Conservation (phyloP, 2,888 invertebrate species). For the Lutraria lutraria region DNA sequence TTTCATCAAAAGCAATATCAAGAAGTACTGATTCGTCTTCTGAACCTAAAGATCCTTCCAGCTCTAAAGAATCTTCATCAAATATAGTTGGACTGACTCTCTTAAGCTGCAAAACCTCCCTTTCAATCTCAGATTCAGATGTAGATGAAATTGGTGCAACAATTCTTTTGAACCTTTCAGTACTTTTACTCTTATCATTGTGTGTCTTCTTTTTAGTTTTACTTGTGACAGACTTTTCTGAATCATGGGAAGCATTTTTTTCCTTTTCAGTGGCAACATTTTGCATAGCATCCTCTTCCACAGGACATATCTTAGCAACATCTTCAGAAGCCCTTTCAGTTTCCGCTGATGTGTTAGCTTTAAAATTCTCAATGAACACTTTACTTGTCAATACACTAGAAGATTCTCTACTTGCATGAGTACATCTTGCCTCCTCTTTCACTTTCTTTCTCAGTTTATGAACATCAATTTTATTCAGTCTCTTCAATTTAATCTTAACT, state of each 20-base stretch:
- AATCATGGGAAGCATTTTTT: background rate
- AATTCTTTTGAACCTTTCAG: conserved; percentile 18
- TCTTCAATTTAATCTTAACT: conserved; percentile 25
- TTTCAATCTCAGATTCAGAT: conserved; percentile 37
- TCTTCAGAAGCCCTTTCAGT: background rate
- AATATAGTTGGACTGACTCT: conserved; percentile 9
- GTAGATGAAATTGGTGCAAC: background rate
- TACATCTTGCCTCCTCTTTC: background rate
- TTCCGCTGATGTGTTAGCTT: background rate
- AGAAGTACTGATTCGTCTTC: conserved; percentile 4
- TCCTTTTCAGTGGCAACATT: background rate
- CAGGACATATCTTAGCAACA: background rate
- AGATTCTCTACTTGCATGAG: background rate
- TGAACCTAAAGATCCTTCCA: conserved; percentile 44
- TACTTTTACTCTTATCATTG: background rate
- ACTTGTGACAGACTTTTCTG: background rate
- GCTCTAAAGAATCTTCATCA: conserved; percentile 36
- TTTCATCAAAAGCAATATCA: background rate
- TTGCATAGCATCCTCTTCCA: background rate
- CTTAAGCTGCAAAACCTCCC: conserved; percentile 2
- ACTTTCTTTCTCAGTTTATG: background rate
- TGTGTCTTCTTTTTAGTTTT: conserved; percentile 1
- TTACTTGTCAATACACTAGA: background rate
- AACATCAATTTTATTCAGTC: conserved; percentile 12
- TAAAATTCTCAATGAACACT: background rate